Conservation (phyloP, 2,888 invertebrate genomes). For the Drosophila meridionalis region DNA sequence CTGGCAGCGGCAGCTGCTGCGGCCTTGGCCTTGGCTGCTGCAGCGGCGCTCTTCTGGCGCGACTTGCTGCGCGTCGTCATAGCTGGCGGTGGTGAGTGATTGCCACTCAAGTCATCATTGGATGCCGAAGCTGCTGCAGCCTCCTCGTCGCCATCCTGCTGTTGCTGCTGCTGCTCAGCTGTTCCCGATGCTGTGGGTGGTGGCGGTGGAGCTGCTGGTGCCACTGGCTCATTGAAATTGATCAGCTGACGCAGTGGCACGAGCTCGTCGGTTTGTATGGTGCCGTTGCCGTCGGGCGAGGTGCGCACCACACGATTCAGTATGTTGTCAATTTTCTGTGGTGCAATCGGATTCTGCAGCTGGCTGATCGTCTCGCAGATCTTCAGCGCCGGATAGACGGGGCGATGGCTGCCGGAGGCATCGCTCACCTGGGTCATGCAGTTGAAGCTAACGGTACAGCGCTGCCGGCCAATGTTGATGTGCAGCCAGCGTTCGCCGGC, state of each 20-base stretch:
- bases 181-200: background rate
- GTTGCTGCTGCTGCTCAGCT: background rate
- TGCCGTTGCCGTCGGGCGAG: slow-evolving; percentile 47
- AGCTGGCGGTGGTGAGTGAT: slow-evolving; percentile 31
- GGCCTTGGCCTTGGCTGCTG: slow-evolving; percentile 61
- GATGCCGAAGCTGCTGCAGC: background rate
- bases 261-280: slow-evolving; percentile 62
- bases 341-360: slow-evolving; percentile 45
- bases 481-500: slow-evolving; percentile 89
- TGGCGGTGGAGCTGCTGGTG: background rate
- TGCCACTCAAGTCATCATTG: background rate
- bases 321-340: slow-evolving; percentile 61
- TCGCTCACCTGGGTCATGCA: slow-evolving; percentile 94
- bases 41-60: slow-evolving; percentile 67
- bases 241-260: slow-evolving; percentile 62
- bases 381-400: slow-evolving; percentile 89
- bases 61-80: slow-evolving; percentile 68
- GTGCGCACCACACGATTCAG: slow-evolving; percentile 64
- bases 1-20: slow-evolving; percentile 45
- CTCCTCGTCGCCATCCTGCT: background rate
- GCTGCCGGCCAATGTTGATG: slow-evolving; percentile 90
- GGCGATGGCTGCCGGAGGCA: slow-evolving; percentile 92
- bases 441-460: slow-evolving; percentile 91
- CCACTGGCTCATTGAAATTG: slow-evolving; percentile 49
- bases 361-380: slow-evolving; percentile 74